These are phyloP conservation scores for Agrochola lychnidis DNA, from an alignment of 2,888 invertebrate genomes.

Conservation along the genomic window DNA sequence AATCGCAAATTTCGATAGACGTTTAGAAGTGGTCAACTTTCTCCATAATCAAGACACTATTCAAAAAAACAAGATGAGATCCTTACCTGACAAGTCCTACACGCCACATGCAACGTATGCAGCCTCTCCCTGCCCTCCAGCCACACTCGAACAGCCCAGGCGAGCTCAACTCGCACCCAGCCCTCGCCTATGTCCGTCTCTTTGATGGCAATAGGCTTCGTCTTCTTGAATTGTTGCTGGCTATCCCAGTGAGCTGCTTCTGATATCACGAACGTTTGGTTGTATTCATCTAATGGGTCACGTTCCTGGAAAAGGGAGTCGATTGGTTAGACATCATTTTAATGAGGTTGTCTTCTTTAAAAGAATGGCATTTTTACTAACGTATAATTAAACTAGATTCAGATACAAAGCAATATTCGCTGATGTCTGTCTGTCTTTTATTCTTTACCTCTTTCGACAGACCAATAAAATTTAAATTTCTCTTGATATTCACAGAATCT, in stretches of 20 bases:
- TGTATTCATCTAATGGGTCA: constrained; percentile 92
- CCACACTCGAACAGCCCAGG: constrained; percentile 94
- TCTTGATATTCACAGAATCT: not conserved
- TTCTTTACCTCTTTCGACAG: no score
- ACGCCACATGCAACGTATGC: constrained; percentile 94
- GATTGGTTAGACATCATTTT: constrained; percentile 6
- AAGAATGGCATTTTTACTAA: not conserved
- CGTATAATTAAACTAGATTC: not conserved
- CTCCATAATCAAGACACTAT: not conserved
- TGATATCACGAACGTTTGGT: constrained; percentile 94
- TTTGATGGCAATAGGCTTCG: constrained; percentile 95
- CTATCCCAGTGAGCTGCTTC: constrained; percentile 95
- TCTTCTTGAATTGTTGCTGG: constrained; percentile 93
- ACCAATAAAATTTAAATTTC: not conserved
- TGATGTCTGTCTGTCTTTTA: not conserved
- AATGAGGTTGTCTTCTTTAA: not conserved
- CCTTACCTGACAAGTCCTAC: constrained; percentile 93
- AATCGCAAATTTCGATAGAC: not conserved
- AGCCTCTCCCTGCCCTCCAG: constrained; percentile 92
- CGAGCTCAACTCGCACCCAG: constrained; percentile 95
- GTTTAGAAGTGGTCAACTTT: no score
- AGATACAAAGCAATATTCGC: not conserved
- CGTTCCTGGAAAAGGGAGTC: constrained; percentile 81
- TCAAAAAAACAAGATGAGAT: not conserved
- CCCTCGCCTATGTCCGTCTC: constrained; percentile 94